phyloP scores from a whole-genome alignment of 2,888 invertebrate genomes.

The Dysmachus trigonus region DNA sequence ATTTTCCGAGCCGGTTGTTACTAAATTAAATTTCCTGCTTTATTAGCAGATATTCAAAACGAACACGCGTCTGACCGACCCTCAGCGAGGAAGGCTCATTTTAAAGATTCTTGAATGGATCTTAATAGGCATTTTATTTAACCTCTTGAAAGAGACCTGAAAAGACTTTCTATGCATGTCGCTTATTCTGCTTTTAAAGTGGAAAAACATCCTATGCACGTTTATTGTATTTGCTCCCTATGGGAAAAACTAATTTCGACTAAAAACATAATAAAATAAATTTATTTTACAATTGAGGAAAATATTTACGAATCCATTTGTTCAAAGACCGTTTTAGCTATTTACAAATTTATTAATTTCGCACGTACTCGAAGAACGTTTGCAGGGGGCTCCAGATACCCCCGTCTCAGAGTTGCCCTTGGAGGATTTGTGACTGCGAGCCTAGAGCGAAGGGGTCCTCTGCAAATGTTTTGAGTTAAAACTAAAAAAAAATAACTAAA shows the following conservation, averaged over 20 bases:
- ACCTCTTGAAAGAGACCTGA: no score
- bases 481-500: background rate
- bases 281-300: background rate
- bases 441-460: background rate
- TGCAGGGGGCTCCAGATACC: background rate
- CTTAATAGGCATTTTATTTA: background rate
- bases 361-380: background rate
- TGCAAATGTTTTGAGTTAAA: background rate
- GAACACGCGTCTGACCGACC: background rate
- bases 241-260: conserved; percentile 66
- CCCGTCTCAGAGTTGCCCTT: background rate
- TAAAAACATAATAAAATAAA: conserved; percentile 2
- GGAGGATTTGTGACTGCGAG: background rate
- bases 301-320: conserved; percentile 13
- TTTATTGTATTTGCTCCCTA: no score
- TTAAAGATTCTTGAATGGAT: background rate
- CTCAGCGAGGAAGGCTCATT: background rate
- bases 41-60: conserved; percentile 44
- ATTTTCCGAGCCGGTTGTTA: conserved; percentile 14
- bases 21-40: conserved; percentile 46
- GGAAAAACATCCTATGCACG: no score
- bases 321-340: background rate
- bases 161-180: no score
- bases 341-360: background rate
- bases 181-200: no score